Percentiles rank a stretch among this genome's conserved stretches.
phyloP scores from a whole-genome alignment of 2,113 vertebrate species.

The Gallinago jamesoni region DNA sequence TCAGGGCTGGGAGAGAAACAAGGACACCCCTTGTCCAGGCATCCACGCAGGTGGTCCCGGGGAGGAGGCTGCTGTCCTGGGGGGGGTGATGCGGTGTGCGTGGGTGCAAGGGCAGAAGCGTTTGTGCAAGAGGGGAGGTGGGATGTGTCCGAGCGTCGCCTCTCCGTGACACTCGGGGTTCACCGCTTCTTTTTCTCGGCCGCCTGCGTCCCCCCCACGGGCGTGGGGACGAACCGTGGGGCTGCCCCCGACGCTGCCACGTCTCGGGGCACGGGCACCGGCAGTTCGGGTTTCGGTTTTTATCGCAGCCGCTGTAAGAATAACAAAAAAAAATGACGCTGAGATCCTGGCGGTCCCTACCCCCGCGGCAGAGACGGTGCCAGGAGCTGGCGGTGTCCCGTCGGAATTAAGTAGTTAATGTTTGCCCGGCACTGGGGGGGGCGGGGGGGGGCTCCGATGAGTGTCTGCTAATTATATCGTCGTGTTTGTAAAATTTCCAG shows the following conservation, averaged over 20 bases:
- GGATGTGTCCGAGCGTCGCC: fast-evolving
- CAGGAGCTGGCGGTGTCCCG: not conserved
- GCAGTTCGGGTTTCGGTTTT: not conserved
- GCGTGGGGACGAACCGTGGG: not conserved
- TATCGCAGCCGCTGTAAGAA: not conserved
- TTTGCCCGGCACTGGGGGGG: not conserved
- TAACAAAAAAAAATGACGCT: fast-evolving
- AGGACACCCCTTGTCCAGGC: not conserved
- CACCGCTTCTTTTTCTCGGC: fast-evolving
- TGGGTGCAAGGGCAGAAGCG: not conserved
- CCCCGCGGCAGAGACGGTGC: not conserved
- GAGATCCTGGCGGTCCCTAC: not conserved
- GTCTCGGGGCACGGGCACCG: fast-evolving
- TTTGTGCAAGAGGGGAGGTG: not conserved
- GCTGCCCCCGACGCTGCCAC: not conserved
- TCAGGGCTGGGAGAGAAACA: not conserved
- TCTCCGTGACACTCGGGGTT: not conserved
- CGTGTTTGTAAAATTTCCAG: not conserved
- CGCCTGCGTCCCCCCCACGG: not conserved
- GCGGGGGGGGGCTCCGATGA: not conserved
- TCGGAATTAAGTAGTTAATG: not conserved
- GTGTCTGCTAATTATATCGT: not conserved
- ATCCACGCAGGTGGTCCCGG: fast-evolving
- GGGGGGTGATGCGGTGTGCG: fast-evolving
- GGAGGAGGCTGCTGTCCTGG: not conserved